Conservation (phyloP, 64 coral and sea anemone genomes). For the Astreopora myriophthalma region DNA sequence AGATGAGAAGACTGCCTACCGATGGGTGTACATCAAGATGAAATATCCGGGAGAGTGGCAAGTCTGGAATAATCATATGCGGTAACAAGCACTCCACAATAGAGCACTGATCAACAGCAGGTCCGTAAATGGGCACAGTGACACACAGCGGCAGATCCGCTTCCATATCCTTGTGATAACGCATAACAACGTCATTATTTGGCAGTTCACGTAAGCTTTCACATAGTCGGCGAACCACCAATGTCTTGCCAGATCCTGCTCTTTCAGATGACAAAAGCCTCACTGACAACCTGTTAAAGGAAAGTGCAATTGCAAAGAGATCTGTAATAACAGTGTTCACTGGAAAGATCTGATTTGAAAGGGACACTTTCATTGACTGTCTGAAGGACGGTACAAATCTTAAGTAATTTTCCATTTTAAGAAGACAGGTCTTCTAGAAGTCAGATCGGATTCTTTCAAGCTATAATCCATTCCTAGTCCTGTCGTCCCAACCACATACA, state of each 20-base stretch:
- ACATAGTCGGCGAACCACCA: constrained; percentile 13
- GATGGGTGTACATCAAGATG: constrained; percentile 94
- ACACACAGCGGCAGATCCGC: constrained; percentile 32
- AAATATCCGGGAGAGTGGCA: constrained; percentile 90
- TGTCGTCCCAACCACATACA: too few species aligned
- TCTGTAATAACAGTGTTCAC: neutral
- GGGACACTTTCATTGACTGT: neutral
- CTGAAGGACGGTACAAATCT: too few species aligned
- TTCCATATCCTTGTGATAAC: neutral
- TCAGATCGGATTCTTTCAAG: too few species aligned
- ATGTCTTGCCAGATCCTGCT: constrained; percentile 54
- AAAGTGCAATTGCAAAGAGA: neutral
- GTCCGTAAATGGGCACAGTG: constrained; percentile 80
- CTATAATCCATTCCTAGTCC: too few species aligned
- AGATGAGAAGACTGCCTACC: constrained; percentile 13
- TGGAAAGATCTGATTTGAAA: neutral
- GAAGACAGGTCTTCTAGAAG: too few species aligned
- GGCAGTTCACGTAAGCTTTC: neutral
- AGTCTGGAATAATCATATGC: constrained; percentile 62
- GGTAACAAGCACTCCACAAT: constrained; percentile 58
- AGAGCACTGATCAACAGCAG: constrained; percentile 36
- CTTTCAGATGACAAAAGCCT: constrained; percentile 46
- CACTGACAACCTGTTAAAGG: constrained; percentile 31
- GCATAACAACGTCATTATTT: neutral
- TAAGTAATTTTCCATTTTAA: too few species aligned